Evolutionary conservation across 2,888 invertebrate species (phyloP), one percentile per base, ranked within the genome.

Genomic region (Ctena decussata): DNA sequence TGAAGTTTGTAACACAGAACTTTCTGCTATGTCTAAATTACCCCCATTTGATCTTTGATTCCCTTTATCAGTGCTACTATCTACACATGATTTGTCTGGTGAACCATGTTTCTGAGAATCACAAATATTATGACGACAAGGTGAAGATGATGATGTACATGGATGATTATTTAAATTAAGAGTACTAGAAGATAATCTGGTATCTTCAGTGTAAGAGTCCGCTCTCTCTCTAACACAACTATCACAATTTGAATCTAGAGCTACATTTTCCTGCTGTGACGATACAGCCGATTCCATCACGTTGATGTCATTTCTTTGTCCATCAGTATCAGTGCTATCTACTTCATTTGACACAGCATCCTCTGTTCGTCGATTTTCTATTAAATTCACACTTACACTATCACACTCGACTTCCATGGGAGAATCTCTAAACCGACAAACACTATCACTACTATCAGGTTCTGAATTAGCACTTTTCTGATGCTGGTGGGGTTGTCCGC

Each of bases 351-450:
- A 74, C 37, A 73, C 84, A 11, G 65, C 35, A 1, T 35, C 65
- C 18, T 65, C 65, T 6, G 8, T 65, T n/a, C 57, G 24, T 24
- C 71, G 46, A 41, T 41, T 46, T 30, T 72, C 41, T 37, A 65
- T 65, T 41, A 53, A 32, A 35, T 65, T 65, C 32, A 65, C 65
- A 65, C 65, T 78, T 18, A 80, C 80, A 81, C 89, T 89, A 81
- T 89, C 89, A 87, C 89, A 89, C 60, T 89, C 89, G 49, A 89
- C 77, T 37, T 91, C 90, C 77, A 84, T 79, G 5, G 84, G 77
- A 27, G 57, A 77, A 46, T 83, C 82, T 39, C 53, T 73, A 71
- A 69, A 44, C 30, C 71, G 70, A 32, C 71, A 76, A 24, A 85
- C 79, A 85, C 84, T 80, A 35, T 86, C 89, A 85, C 85, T 90